Conservation (phyloP, 1,140 invertebrate genomes). For the Pinna nobilis region DNA sequence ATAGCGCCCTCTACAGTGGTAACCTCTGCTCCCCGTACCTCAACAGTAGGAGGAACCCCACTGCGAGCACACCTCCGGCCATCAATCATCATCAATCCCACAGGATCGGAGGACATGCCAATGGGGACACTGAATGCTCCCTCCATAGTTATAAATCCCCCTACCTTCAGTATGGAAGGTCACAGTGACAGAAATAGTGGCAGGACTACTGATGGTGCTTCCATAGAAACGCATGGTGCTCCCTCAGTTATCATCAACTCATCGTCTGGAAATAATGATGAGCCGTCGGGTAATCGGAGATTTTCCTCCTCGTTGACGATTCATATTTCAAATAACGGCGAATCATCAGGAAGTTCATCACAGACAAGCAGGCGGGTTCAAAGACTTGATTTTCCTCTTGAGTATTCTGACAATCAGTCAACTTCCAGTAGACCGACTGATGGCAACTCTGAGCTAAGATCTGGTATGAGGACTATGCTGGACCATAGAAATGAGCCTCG, state of each 20-base stretch:
- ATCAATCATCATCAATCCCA: constrained; percentile 15
- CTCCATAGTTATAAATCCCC: constrained; percentile 18
- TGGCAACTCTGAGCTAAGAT: no score
- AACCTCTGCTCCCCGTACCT: neutral
- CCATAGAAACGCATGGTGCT: neutral
- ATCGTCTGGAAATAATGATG: constrained; percentile 1
- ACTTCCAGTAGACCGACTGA: neutral
- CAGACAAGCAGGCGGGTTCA: neutral
- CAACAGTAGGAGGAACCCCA: constrained; percentile 10
- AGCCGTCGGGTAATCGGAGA: neutral
- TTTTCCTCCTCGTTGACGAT: constrained; percentile 10
- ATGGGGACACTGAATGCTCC: constrained; percentile 16
- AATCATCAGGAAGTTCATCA: neutral
- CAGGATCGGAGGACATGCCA: neutral
- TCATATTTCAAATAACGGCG: neutral
- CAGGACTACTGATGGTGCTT: neutral
- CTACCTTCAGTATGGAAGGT: constrained; percentile 17
- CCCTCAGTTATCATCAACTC: neutral
- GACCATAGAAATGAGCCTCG: neutral
- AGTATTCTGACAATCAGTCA: no score
- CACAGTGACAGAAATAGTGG: neutral
- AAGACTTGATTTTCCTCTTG: neutral
- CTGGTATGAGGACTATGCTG: no score
- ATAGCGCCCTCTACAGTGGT: constrained; percentile 28
- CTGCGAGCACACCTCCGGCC: neutral